A percentile compares a stretch with the other conserved stretches of the same genome.
Evolutionary conservation across 2,888 invertebrate species (phyloP).

Genomic region (Chironomus tentans): DNA sequence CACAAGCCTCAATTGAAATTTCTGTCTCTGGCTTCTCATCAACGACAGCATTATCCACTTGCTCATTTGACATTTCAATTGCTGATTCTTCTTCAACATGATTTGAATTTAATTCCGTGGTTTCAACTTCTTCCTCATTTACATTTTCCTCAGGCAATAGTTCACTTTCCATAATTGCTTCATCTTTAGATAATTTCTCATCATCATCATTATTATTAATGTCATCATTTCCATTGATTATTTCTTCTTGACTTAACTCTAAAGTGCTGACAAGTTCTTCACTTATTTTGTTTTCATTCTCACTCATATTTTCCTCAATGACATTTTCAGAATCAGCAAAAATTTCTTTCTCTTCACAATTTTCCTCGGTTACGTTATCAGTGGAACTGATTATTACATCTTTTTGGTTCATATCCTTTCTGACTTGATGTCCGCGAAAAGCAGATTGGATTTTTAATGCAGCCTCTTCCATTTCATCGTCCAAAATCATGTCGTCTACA

Average conservation of each 20-base stretch:
- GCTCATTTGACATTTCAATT: neutral
- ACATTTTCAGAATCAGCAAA: conserved; percentile 7
- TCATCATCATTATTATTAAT: too few relatives aligned
- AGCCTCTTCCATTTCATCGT: conserved; percentile 5
- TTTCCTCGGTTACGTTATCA: neutral
- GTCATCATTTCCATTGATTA: too few relatives aligned
- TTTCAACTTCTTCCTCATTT: neutral
- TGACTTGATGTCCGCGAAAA: conserved; percentile 26
- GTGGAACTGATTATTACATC: neutral
- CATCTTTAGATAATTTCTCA: neutral
- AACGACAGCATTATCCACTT: neutral
- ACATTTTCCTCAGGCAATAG: too few relatives aligned
- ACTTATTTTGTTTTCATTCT: conserved; percentile 2
- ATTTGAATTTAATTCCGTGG: neutral
- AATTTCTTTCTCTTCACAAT: neutral
- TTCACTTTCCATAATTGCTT: too few relatives aligned
- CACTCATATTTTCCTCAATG: neutral
- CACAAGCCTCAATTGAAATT: conserved; percentile 21
- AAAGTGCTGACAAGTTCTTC: neutral
- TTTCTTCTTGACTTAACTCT: neutral
- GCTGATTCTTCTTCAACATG: conserved; percentile 20
- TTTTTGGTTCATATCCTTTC: conserved; percentile 11
- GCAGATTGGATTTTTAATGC: conserved; percentile 29
- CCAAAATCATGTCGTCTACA: neutral
- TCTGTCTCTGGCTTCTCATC: conserved; percentile 20